Base-by-base conservation (phyloP, 2,113 vertebrate species). In the Proterorhinus semilunaris region DNA sequence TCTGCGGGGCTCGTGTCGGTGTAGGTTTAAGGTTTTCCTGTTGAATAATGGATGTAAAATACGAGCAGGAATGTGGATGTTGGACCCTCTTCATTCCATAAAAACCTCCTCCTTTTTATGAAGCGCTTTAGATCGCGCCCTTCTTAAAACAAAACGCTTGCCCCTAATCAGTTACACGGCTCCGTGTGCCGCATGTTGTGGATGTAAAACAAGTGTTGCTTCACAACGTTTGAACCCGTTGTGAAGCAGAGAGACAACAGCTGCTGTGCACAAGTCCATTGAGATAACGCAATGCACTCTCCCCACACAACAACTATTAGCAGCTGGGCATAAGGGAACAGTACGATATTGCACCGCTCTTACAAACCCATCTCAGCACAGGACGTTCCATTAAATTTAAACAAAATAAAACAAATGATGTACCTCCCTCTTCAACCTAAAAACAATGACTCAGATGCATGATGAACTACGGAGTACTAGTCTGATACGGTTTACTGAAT, bases 61-160 rank as follows among this genome's bases (percentile, higher is more conserved):
- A 61, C 44, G 44, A 61, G 42, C 58, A 1, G 58, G 58, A 61
- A 61, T 45, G 58, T 61, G n/a, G 58, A 61, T 13, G 42, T n/a
- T n/a, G n/a, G 58, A 61, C 58, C 58, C 42, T 61, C 42, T 61
- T 45, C 15, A 8, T 10, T 61, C 44, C 15, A 61, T 59, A 15
- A 59, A 53, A 43, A 59, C 11, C 36, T 8, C 57, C 36, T 8
- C 57, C 57, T 36, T 42, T 45, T 59, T 44, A 16, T 61, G 36
- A 43, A 59, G 36, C 43, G 43, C 12, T 43, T 59, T 4, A 43
- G 12, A 43, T 9, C 10, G 44, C 43, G n/a, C 58, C 5, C 8
- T 51, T 51, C 15, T 51, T 11, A 51, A 27, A 10, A 10, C 9
- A 36, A 2, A 36, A 58, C 6, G 8, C 11, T n/a, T 4, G 6